A percentile compares a stretch with the other conserved stretches of the same genome.
These are phyloP conservation scores for Drosophila subobscura DNA, from an alignment of 1,140 invertebrate genomes.

Conservation along the genomic window DNA sequence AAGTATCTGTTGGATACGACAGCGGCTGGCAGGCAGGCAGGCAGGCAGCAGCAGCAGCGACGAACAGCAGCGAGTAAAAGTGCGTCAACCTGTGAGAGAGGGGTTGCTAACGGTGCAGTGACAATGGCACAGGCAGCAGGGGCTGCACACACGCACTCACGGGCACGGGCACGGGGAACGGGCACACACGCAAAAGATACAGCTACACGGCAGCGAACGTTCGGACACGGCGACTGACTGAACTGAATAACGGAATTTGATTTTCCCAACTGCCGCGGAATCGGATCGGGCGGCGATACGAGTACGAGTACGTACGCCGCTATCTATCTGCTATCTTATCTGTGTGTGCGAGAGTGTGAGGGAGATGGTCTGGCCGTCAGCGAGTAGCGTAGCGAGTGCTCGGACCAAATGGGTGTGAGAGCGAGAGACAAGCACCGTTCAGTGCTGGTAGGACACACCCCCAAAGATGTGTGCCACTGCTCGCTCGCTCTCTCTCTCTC, in stretches of 20 bases:
- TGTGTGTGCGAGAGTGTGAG: conserved; percentile 41
- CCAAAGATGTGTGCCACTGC: conserved; percentile 46
- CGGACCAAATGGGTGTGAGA: conserved; percentile 13
- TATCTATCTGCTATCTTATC: conserved; percentile 58
- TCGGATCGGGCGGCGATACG: conserved; percentile 31
- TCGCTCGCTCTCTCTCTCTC: conserved; percentile 24
- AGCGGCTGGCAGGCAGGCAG: conserved; percentile 18
- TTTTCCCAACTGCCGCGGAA: conserved; percentile 50
- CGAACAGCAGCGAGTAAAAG: conserved; percentile 1
- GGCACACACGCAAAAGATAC: conserved; percentile 2
- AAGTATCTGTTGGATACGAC: conserved; percentile 74
- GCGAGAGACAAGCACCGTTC: conserved; percentile 35
- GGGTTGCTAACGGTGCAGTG: too few species aligned
- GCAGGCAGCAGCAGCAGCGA: conserved; percentile 32
- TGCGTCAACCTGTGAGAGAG: conserved; percentile 32
- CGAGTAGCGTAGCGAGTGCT: conserved; percentile 69
- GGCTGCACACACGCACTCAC: conserved; percentile 19
- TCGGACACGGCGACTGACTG: conserved; percentile 29
- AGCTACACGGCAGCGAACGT: conserved; percentile 20
- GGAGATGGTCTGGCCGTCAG: conserved; percentile 19
- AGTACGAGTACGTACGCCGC: conserved; percentile 17
- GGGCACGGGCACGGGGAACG: background rate
- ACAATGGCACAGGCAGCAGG: conserved; percentile 24
- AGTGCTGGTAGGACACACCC: conserved; percentile 60
- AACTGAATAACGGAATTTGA: conserved; percentile 67